A percentile compares a stretch with the other conserved stretches of the same genome.
Evolutionary conservation across 2,888 invertebrate species (phyloP).

Genomic region (Lasioglossum vierecki): DNA sequence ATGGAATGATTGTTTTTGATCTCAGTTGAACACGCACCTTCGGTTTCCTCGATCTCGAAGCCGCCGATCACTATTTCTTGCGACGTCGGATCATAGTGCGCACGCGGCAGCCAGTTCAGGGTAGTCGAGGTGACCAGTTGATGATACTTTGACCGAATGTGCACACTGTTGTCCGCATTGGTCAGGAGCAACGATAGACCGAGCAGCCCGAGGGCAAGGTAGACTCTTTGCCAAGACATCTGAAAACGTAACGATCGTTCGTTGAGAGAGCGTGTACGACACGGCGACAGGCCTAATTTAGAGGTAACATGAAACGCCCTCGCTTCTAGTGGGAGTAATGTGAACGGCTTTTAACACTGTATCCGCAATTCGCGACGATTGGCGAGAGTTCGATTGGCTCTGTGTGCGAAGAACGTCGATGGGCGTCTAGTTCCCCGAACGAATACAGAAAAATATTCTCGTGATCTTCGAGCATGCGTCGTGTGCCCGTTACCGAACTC

Average conservation of each 20-base stretch:
- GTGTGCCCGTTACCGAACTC: background rate
- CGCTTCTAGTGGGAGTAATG: constrained; percentile 19
- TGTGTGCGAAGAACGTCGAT: background rate
- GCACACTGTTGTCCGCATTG: constrained; percentile 81
- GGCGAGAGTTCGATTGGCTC: background rate
- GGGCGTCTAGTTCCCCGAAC: background rate
- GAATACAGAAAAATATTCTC: background rate
- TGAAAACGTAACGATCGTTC: constrained; percentile 49
- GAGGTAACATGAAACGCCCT: constrained; percentile 36
- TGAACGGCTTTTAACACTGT: constrained; percentile 14
- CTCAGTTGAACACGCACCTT: constrained; percentile 63
- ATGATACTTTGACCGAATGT: constrained; percentile 82
- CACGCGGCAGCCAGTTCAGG: constrained; percentile 89
- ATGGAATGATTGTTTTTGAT: background rate
- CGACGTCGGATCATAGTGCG: constrained; percentile 84
- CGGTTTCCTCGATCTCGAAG: constrained; percentile 71
- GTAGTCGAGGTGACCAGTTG: constrained; percentile 93
- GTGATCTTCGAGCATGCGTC: constrained; percentile 6
- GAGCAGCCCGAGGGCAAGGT: constrained; percentile 60
- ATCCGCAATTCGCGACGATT: constrained; percentile 2
- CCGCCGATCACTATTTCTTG: constrained; percentile 89
- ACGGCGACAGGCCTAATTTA: constrained; percentile 25
- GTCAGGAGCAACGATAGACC: constrained; percentile 55
- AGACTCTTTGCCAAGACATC: constrained; percentile 70
- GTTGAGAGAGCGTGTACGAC: background rate